These are phyloP conservation scores for Paramormyrops hopkinsi DNA, from an alignment of 2,797 vertebrate genomes.

Conservation along the genomic window DNA sequence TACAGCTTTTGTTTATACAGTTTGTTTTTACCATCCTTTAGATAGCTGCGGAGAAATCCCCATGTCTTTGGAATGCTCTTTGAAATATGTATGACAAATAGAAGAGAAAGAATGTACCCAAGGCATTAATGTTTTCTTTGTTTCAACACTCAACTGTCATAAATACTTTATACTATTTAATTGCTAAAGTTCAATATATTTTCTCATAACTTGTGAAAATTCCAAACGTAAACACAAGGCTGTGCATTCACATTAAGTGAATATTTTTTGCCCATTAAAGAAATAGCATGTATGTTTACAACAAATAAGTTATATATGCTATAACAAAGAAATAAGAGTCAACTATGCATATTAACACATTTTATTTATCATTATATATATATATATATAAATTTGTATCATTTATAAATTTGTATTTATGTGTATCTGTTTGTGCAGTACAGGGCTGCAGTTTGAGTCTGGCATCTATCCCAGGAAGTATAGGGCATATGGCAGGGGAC, in stretches of 20 bases:
- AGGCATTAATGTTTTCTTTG: slow-evolving; percentile 13
- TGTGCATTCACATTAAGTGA: neutral
- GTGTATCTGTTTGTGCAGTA: neutral
- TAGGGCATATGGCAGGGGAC: neutral
- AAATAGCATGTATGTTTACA: neutral
- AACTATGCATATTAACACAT: neutral
- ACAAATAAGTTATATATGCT: neutral
- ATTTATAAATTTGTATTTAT: neutral
- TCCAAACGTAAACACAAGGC: neutral
- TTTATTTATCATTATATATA: neutral
- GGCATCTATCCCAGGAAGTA: neutral
- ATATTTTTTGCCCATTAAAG: neutral
- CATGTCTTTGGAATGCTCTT: slow-evolving; percentile 15
- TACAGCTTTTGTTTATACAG: neutral
- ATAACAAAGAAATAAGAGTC: neutral
- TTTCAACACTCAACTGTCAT: slow-evolving; percentile 7
- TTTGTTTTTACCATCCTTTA: neutral
- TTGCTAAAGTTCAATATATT: slow-evolving; percentile 15
- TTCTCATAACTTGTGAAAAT: neutral
- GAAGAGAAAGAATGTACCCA: slow-evolving; percentile 8
- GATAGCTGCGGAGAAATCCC: slow-evolving; percentile 6
- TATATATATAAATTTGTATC: neutral
- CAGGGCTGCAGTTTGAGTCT: neutral
- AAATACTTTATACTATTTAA: slow-evolving; percentile 10
- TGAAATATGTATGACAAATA: slow-evolving; percentile 18